Conservation (phyloP, 64 coral and sea anemone species). For the Hydrozoanthus tunicans region DNA sequence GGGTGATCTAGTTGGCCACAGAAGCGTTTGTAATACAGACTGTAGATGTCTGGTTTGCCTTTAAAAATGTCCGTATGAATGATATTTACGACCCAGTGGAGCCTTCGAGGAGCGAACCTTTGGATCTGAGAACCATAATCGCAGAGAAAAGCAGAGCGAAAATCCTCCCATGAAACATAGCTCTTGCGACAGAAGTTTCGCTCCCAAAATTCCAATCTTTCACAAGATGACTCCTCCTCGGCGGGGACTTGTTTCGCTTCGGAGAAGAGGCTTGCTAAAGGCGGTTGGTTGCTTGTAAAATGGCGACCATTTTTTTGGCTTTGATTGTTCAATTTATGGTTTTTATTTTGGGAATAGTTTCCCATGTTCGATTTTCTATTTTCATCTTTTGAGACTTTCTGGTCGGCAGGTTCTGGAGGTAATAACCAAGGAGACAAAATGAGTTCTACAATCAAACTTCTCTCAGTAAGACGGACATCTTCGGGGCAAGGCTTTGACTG, state of each 20-base stretch:
- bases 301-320: neutral
- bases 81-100: conserved; percentile 74
- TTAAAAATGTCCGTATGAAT: conserved; percentile 72
- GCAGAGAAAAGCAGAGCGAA: conserved; percentile 72
- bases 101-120: conserved; percentile 60
- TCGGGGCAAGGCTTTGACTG: no score
- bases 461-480: no score
- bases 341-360: no score
- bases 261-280: neutral
- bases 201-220: conserved; percentile 60
- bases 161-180: conserved; percentile 59
- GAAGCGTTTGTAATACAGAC: conserved; percentile 62
- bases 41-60: conserved; percentile 44
- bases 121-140: conserved; percentile 68
- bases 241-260: neutral
- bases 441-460: no score
- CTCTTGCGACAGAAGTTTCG: conserved; percentile 43
- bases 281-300: neutral
- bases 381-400: no score
- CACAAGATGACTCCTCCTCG: neutral
- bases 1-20: conserved; percentile 63
- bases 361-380: no score
- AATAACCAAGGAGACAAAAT: no score
- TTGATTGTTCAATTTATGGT: no score
- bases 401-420: no score